Evolutionary conservation across 2,113 vertebrate genomes (phyloP).

Genomic region (Salminus brasiliensis): DNA sequence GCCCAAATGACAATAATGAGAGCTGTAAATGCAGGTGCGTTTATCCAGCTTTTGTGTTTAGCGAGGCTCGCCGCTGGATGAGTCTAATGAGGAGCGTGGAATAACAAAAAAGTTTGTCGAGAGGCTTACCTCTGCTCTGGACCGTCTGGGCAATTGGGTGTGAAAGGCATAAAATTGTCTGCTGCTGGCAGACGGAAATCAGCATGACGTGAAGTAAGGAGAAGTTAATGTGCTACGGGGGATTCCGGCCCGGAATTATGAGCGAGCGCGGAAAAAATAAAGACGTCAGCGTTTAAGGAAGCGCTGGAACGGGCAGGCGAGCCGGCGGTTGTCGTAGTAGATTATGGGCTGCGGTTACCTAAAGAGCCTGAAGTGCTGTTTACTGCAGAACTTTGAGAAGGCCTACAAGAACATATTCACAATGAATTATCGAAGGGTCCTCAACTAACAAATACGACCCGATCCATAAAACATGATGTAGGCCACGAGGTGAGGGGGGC

Average conservation of each 20-base stretch:
- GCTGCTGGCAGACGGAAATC: constrained; percentile 58
- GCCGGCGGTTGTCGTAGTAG: constrained; percentile 17
- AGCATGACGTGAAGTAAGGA: constrained; percentile 50
- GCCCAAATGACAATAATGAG: constrained; percentile 33
- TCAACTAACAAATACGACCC: constrained; percentile 40
- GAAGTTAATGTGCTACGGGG: constrained; percentile 63
- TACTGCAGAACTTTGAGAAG: constrained; percentile 18
- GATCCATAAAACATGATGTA: constrained; percentile 35
- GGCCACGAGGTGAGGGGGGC: constrained; percentile 14
- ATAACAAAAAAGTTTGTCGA: constrained; percentile 17
- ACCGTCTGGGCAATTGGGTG: constrained; percentile 63
- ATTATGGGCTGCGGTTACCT: constrained; percentile 19
- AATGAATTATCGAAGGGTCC: constrained; percentile 19
- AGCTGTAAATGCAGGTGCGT: constrained; percentile 36
- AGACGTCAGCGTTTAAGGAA: constrained; percentile 22
- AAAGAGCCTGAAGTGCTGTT: constrained; percentile 42
- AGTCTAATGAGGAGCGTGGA: constrained; percentile 33
- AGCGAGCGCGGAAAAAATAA: constrained; percentile 58
- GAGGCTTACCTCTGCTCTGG: constrained; percentile 49
- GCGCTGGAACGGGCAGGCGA: constrained; percentile 7
- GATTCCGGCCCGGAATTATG: constrained; percentile 57
- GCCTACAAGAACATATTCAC: not conserved
- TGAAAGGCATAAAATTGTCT: constrained; percentile 71
- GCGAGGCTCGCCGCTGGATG: not conserved
- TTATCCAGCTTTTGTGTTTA: not conserved